These are phyloP conservation scores for Helicoverpa armigera DNA, from an alignment of 1,140 invertebrate species.

Conservation along the genomic window DNA sequence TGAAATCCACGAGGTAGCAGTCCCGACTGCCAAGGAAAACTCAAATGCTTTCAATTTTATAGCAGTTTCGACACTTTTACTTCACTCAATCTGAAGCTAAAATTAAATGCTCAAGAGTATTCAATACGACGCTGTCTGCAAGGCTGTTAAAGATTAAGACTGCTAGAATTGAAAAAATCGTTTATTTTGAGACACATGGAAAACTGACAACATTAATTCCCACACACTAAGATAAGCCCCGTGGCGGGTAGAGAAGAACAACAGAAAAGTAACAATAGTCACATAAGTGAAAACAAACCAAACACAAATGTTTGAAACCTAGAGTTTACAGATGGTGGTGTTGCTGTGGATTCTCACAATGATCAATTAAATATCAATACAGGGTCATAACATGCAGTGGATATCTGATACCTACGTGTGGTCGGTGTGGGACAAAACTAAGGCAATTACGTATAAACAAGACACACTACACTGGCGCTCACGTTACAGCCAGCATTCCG, in stretches of 20 bases:
- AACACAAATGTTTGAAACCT: no score
- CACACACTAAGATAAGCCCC: neutral
- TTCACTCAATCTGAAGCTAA: slow-evolving; percentile 14
- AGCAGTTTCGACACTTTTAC: slow-evolving; percentile 29
- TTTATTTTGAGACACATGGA: neutral
- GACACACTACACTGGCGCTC: slow-evolving; percentile 34
- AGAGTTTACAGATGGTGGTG: no score
- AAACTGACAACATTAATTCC: neutral
- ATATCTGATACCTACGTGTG: slow-evolving; percentile 23
- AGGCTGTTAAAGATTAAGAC: slow-evolving; percentile 1
- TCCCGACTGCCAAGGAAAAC: slow-evolving; percentile 2
- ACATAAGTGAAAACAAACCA: no score
- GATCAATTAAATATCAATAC: slow-evolving; percentile 18
- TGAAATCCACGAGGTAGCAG: slow-evolving; percentile 6
- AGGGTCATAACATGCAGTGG: slow-evolving; percentile 19
- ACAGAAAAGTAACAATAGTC: neutral
- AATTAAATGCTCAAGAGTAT: slow-evolving; percentile 19
- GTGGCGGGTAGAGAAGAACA: neutral
- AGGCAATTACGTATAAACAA: slow-evolving; percentile 31
- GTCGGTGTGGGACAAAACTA: slow-evolving; percentile 22
- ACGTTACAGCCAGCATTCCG: slow-evolving; percentile 37
- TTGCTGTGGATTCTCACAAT: no score
- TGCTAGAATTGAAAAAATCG: neutral
- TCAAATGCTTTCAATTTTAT: slow-evolving; percentile 25
- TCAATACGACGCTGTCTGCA: neutral